These are phyloP conservation scores for Stratiolaelaps scimitus DNA, from an alignment of 1,140 invertebrate genomes.

Conservation along the genomic window DNA sequence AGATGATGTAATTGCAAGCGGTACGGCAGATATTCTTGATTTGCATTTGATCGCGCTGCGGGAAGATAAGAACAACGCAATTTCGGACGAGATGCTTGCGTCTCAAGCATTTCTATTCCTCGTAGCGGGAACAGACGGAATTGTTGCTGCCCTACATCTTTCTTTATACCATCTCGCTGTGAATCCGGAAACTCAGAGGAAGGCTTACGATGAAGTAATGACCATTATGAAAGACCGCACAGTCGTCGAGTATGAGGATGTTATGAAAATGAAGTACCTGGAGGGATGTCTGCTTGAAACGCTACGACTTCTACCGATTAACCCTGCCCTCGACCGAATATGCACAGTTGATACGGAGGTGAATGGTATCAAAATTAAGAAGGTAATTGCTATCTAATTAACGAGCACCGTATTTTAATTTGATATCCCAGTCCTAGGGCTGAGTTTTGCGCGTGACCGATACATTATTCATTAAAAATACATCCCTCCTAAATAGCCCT, in stretches of 20 bases:
- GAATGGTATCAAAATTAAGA: not conserved
- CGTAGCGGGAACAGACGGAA: not conserved
- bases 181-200: not conserved
- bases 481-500: no score
- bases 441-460: no score
- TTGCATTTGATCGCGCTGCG: not conserved
- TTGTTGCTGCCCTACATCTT: not conserved
- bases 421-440: no score
- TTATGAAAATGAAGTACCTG: slow-evolving; percentile 16
- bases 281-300: not conserved
- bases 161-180: not conserved
- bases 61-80: not conserved
- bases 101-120: not conserved
- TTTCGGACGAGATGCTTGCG: not conserved
- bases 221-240: not conserved
- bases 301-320: not conserved
- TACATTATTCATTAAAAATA: no score
- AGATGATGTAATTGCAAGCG: not conserved
- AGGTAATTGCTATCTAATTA: no score
- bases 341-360: not conserved
- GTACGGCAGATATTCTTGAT: not conserved
- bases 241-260: not conserved
- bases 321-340: not conserved
- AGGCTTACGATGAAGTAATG: not conserved
- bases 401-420: no score